Evolutionary conservation across 2,888 invertebrate genomes (phyloP), one percentile per base, ranked within the genome.

Genomic region (Perithous albicinctus): DNA sequence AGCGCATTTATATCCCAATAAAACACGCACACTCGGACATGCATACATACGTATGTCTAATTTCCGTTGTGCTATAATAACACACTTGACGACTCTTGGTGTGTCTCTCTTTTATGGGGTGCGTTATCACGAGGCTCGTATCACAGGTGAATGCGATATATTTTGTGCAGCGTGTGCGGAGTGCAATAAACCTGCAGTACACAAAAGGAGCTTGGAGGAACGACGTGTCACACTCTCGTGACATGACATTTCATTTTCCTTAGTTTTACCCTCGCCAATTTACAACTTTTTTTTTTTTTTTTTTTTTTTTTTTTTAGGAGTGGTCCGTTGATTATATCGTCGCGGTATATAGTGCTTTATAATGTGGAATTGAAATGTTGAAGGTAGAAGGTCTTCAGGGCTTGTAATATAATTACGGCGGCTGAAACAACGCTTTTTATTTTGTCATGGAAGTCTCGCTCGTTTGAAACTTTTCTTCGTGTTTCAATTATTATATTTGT

Each of bases 41-140:
- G n/a, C n/a, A n/a, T 1, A 7, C 1, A 43, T 18, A 15, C 15
- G 18, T 38, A 26, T 26, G 43, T 48, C 48, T 61, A 63, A 63
- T 79, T 64, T 79, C 67, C 35, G 54, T 43, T 23, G 8, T 20
- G 12, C 46, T n/a, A n/a, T n/a, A 2, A 43, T 0, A 1, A 6
- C 20, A 15, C 64, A n/a, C 1, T 26, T 8, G 6, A 1, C n/a
- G 8, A 0, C 35, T 18, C 32, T n/a, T 12, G 23, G 41, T 64
- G 43, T 46, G n/a, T n/a, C n/a, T n/a, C n/a, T n/a, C n/a, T n/a
- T 56, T 66, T 38, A 46, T n/a, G 18, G 18, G 66, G 54, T 5
- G 38, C 46, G 48, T 48, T 78, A 78, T 78, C 78, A 59, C 41
- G 38, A 18, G 41, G 10, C 15, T 23, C 59, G 46, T 48, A 78